Evolutionary conservation across 2,888 invertebrate species (phyloP).

Genomic region (Pocota personata): DNA sequence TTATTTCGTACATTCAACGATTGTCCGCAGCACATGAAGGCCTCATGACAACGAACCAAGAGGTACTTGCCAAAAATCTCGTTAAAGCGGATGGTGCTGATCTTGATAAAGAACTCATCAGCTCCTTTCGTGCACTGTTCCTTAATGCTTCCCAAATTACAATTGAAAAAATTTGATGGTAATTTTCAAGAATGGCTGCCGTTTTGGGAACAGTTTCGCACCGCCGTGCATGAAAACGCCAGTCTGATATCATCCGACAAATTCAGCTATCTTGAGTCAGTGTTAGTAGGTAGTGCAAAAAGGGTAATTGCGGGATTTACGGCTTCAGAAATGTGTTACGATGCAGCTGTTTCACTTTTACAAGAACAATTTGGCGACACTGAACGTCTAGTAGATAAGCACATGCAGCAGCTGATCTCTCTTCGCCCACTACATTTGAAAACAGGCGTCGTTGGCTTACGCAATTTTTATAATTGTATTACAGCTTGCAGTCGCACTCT

Average conservation of each 20-base stretch:
- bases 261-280: constrained; percentile 50
- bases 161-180: background rate
- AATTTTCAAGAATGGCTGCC: constrained; percentile 41
- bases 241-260: background rate
- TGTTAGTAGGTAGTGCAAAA: constrained; percentile 41
- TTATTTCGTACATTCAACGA: too few species aligned
- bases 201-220: constrained; percentile 47
- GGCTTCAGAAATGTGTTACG: constrained; percentile 3
- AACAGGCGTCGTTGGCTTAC: constrained; percentile 4
- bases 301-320: constrained; percentile 20
- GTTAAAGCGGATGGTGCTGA: too few species aligned
- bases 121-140: too few species aligned
- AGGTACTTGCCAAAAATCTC: too few species aligned
- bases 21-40: too few species aligned
- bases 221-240: background rate
- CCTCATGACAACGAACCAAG: too few species aligned
- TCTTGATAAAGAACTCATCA: too few species aligned
- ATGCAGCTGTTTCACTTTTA: constrained; percentile 46
- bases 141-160: too few species aligned
- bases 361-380: constrained; percentile 35
- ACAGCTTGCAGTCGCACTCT: constrained; percentile 13
- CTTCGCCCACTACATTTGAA: constrained; percentile 20
- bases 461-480: constrained; percentile 29
- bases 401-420: constrained; percentile 38
- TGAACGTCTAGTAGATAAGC: constrained; percentile 12